phyloP scores from a whole-genome alignment of 2,797 vertebrate species.

The Clarias pachynema region DNA sequence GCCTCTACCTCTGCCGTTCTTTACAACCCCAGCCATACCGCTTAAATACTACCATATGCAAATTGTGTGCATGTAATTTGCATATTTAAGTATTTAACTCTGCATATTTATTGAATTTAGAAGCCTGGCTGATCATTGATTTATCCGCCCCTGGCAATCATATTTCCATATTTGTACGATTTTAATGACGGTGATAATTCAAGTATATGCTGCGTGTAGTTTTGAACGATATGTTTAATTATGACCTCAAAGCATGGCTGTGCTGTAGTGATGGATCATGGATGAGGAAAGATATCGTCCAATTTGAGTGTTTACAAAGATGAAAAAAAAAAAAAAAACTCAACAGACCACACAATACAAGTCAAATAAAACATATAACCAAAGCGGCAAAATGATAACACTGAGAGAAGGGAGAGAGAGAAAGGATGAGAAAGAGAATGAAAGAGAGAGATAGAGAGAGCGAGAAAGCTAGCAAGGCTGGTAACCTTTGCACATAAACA shows the following conservation, averaged over 20 bases:
- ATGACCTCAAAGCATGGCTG: conserved; percentile 90
- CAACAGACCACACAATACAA: conserved; percentile 26
- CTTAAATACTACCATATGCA: conserved; percentile 94
- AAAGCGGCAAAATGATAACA: conserved; percentile 30
- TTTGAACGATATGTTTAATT: conserved; percentile 94
- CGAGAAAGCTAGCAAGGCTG: conserved; percentile 65
- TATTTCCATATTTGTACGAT: conserved; percentile 88
- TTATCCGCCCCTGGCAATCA: conserved; percentile 90
- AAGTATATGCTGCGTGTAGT: conserved; percentile 87
- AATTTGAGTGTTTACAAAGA: neutral
- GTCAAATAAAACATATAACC: conserved; percentile 33
- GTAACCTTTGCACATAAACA: conserved; percentile 83
- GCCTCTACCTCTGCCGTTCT: conserved; percentile 84
- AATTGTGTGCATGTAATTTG: conserved; percentile 88
- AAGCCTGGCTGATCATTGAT: conserved; percentile 89
- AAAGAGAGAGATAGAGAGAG: conserved; percentile 28
- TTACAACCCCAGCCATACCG: conserved; percentile 85
- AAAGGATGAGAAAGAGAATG: conserved; percentile 7
- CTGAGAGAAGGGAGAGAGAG: conserved; percentile 9
- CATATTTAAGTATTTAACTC: conserved; percentile 96
- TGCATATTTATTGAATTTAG: conserved; percentile 89
- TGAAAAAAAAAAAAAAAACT: conserved; percentile 11
- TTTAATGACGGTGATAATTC: conserved; percentile 91
- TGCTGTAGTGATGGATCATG: conserved; percentile 65
- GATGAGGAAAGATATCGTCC: conserved; percentile 27